Evolutionary conservation across 2,888 invertebrate genomes (phyloP), one percentile per base, ranked within the genome.

Genomic region (Idaea aversata): DNA sequence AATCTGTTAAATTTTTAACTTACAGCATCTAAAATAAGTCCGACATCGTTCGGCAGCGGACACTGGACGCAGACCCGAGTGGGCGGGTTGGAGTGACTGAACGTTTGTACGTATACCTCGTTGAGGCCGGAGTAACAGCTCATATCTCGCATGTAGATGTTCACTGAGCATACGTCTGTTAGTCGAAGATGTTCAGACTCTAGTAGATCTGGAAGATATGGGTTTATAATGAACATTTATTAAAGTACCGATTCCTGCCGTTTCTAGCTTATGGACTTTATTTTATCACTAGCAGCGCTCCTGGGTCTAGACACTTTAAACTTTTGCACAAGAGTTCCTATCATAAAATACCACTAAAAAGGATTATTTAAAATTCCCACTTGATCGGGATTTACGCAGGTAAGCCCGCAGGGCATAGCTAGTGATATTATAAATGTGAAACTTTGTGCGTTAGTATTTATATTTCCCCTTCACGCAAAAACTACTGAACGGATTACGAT

Each of bases 61-160:
- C 95, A 95, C 83, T 97, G 96, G 25, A 98, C 96, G 80, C 98
- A 98, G 1, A 97, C 97, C 63, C 98, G 93, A 1, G 96, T 96
- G 7, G 98, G 98, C 57, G 98, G 98, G 88, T 97, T 97, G 59
- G 94, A 91, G 86, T 96, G 95, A 75, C 93, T 93, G 80, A 98
- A 96, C 71, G 95, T 94, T 64, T 94, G 94, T 64, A 94, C 94
- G 83, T 99, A 99, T 16, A 96, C 94, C 70, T 94, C 93, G 85
- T 98, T 99, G 71, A 98, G 89, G 7, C 93, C 93, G 0, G 94
- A 92, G 86, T 98, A 99, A 74, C 96, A 95, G 0, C 93, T 93
- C 96, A 99, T 98, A 77, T 97, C 96, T 61, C 95, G 94, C 78
- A 99, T 95, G 84, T 97, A 98, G 77, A 98, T 94, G 72, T 96